Base-by-base conservation (phyloP, 2,113 vertebrate species). In the Marcusenius ussheri region DNA sequence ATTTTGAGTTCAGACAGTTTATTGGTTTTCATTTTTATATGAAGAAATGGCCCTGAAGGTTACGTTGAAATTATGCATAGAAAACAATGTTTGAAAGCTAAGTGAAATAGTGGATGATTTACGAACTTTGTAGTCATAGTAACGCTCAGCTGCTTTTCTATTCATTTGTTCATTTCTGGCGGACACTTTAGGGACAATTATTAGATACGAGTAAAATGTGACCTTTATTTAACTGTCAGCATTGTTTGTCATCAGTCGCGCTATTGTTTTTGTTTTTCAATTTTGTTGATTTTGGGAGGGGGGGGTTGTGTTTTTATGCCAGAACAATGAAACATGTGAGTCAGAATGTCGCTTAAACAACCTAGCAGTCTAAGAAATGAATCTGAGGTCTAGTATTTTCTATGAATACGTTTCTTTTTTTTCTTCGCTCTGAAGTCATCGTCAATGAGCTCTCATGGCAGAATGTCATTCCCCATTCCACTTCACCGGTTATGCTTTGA, bases 151-250 rank as follows among this genome's bases (percentile, higher is more conserved):
- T 51, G 45, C 83, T 47, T 84, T 47, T 47, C 45, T 84, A 21
- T n/a, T 87, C n/a, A 51, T 53, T 87, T 87, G n/a, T 31, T 50
- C 13, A 51, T 53, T 87, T 31, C 49, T 87, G 46, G 17, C n/a
- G 27, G 50, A 31, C 7, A 87, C n/a, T 7, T 31, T 35, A 17
- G 27, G 31, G 47, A 39, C 50, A 53, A 87, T 87, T 53, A 51
- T 46, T 56, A 17, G 47, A 50, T 24, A 3, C 49, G 53, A 31
- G 80, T 51, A 24, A 84, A 27, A 70, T 45, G 39, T 58, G 89
- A 89, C 88, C 88, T 89, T 89, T 83, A 39, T 31, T 89, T 89
- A 56, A 39, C 49, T 1, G 31, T 17, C 24, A 50, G 11, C 21
- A 31, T 80, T 46, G 17, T 74, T 77, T 47, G 47, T 80, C 56